Evolutionary conservation across 2,113 vertebrate species (phyloP).

Genomic region (Cephalopterus ornatus): DNA sequence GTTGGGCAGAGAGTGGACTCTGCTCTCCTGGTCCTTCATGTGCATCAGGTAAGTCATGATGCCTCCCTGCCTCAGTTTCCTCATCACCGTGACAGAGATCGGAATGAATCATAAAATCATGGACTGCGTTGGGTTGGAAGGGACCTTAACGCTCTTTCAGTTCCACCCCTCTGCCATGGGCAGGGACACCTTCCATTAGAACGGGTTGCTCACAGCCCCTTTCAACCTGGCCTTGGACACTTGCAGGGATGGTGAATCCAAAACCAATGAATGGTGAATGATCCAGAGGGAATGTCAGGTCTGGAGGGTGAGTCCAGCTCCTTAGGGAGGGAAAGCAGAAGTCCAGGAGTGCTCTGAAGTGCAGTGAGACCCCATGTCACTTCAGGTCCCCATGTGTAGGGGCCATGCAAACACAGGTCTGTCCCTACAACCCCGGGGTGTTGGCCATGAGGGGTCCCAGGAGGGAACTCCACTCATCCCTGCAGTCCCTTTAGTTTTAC

Average conservation of each 20-base stretch:
- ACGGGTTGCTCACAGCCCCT: rapidly evolving
- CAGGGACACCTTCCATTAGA: rapidly evolving
- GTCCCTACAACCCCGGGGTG: rapidly evolving
- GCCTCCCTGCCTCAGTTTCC: not conserved
- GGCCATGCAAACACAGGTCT: not conserved
- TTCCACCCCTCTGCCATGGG: not conserved
- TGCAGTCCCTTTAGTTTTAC: rapidly evolving
- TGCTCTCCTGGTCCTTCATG: not conserved
- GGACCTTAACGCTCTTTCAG: not conserved
- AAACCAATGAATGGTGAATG: not conserved
- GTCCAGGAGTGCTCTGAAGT: not conserved
- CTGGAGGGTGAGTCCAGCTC: not conserved
- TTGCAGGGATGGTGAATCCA: not conserved
- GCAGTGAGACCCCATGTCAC: not conserved
- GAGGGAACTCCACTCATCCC: not conserved
- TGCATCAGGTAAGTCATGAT: not conserved
- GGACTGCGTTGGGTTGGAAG: not conserved
- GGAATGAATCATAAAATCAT: not conserved
- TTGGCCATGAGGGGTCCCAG: not conserved
- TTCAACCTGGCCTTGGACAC: too few species aligned
- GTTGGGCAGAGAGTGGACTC: rapidly evolving
- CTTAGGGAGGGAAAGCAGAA: not conserved
- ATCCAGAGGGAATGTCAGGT: not conserved
- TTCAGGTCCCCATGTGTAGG: rapidly evolving
- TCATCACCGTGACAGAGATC: rapidly evolving